Evolutionary conservation across 2,888 invertebrate genomes (phyloP), one percentile per base, ranked within the genome.

Genomic region (Acronicta psi): DNA sequence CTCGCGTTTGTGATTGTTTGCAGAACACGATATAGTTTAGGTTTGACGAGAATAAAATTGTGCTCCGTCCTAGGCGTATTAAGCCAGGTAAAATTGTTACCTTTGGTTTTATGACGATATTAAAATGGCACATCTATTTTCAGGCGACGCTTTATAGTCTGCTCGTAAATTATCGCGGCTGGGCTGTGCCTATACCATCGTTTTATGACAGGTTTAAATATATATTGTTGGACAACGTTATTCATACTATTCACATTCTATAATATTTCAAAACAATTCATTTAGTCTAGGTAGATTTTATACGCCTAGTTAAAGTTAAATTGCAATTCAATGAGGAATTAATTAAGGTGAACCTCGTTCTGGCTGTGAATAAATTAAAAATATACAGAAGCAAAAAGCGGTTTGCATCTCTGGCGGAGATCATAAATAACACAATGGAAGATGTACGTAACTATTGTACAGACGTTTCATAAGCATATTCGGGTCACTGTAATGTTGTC

Each of bases 81-180:
- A 20, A 54, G 45, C 6, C 46, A 55, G 47, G 44, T 58, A 52
- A 46, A 42, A 61, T 42, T 53, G 62, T 58, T 52, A 63, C 63
- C 66, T 73, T 49, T 59, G 53, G 73, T 75, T 82, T 82, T 82
- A 84, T 73, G 73, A 69, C 79, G 79, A 69, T 82, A 80, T 81
- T 78, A 77, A 80, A 83, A 80, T 79, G 76, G 75, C 79, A 73
- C 74, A 75, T 76, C 77, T 76, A 82, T 79, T 82, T 82, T 79
- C 75, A 73, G 68, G 45, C 59, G 63, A 55, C 70, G 64, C 50
- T 75, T 83, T 82, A 83, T 81, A 73, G 73, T 66, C 64, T 20
- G 67, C 66, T 83, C 82, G 83, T 88, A 83, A 86, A 86, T 83
- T 77, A 82, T 77, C 71, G 65, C 60, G 45, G 65, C 59, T 75